Percentiles rank a stretch among this genome's conserved stretches.
These are phyloP conservation scores for Pollicipes pollicipes DNA, from an alignment of 1,140 invertebrate genomes.

Conservation along the genomic window DNA sequence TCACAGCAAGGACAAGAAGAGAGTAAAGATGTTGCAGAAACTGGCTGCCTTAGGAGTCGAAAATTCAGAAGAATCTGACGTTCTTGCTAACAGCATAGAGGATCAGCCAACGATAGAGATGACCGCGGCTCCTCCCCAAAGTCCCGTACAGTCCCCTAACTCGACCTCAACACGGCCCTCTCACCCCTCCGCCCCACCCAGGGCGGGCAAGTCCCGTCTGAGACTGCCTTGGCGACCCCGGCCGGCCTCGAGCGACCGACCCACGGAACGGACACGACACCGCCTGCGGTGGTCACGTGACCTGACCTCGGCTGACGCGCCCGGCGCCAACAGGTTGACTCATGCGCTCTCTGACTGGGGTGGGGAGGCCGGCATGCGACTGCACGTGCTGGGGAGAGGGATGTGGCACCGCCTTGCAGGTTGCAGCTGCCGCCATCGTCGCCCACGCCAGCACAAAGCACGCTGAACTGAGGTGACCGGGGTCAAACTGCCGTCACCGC, in stretches of 20 bases:
- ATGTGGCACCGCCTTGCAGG: background rate
- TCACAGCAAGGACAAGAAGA: too few species aligned
- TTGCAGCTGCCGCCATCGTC: background rate
- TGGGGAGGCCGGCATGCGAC: background rate
- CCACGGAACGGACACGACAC: background rate
- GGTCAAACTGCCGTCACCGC: background rate
- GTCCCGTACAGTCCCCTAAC: too few species aligned
- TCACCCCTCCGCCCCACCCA: too few species aligned
- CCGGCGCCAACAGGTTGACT: background rate
- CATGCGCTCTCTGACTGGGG: background rate
- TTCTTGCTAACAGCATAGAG: too few species aligned
- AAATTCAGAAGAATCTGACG: too few species aligned
- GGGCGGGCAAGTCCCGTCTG: background rate
- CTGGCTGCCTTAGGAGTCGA: too few species aligned
- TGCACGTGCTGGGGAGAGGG: background rate
- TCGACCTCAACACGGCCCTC: too few species aligned
- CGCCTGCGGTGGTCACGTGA: background rate
- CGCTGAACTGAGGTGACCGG: background rate
- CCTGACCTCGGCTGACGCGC: background rate
- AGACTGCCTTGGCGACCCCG: background rate
- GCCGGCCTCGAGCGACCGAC: background rate
- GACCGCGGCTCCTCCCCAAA: too few species aligned
- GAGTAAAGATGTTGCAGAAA: too few species aligned
- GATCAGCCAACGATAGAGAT: too few species aligned
- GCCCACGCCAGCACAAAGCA: background rate